phyloP scores from a whole-genome alignment of 2,113 vertebrate species.

The Morone saxatilis region DNA sequence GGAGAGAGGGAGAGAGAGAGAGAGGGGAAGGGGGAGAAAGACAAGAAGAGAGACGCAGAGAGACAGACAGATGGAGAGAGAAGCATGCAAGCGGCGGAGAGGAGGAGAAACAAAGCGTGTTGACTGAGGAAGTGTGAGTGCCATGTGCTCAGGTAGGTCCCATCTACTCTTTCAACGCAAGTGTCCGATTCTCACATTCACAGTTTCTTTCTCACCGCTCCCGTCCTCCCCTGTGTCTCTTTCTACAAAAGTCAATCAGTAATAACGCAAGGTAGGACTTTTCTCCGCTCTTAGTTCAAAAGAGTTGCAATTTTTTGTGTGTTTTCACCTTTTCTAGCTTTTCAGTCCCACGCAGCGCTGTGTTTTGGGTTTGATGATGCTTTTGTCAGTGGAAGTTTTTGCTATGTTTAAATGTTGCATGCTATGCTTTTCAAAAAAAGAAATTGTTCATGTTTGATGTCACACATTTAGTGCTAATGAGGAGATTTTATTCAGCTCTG shows the following conservation, averaged over 20 bases:
- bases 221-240: background rate
- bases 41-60: constrained; percentile 67
- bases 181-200: background rate
- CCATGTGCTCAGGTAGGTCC: constrained; percentile 85
- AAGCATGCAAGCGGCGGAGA: constrained; percentile 61
- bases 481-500: constrained; percentile 50
- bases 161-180: constrained; percentile 1
- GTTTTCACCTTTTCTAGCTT: constrained; percentile 7
- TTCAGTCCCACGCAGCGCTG: background rate
- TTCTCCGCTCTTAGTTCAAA: background rate
- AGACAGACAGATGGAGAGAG: constrained; percentile 76
- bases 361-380: background rate
- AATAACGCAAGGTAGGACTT: constrained; percentile 35
- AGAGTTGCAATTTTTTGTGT: background rate
- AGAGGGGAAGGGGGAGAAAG: constrained; percentile 46
- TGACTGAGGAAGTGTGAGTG: constrained; percentile 75
- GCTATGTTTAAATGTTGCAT: constrained; percentile 16
- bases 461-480: constrained; percentile 48
- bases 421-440: constrained; percentile 21
- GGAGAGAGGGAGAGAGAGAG: constrained; percentile 38
- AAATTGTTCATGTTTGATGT: constrained; percentile 24
- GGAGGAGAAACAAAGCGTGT: constrained; percentile 81
- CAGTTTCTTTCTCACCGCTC: constrained; percentile 3
- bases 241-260: background rate
- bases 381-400: constrained; percentile 19